Evolutionary conservation across 2,797 vertebrate species (phyloP).

Genomic region (Paguma larvata): DNA sequence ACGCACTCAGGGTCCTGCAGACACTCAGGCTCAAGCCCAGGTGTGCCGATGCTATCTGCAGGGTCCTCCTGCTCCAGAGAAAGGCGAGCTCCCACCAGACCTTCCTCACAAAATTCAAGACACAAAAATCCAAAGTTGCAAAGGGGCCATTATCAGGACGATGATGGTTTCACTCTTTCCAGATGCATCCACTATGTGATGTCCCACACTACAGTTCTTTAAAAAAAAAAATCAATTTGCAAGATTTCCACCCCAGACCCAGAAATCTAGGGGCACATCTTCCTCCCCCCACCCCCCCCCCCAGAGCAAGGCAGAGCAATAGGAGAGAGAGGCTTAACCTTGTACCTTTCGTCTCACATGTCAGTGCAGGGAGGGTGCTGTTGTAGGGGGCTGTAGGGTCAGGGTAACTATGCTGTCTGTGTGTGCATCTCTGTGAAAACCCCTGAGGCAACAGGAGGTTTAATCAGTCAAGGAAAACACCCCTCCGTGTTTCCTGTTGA

Average conservation of each 20-base stretch:
- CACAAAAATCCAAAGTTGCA: constrained; percentile 54
- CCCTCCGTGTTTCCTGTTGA: constrained; percentile 77
- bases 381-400: not conserved
- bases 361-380: not conserved
- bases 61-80: not conserved
- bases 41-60: not conserved
- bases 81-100: not conserved
- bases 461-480: constrained; percentile 68
- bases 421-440: not conserved
- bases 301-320: not conserved
- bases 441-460: constrained; percentile 18
- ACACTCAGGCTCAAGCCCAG: not conserved
- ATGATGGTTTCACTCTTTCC: not conserved
- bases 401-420: not conserved
- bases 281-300: not conserved
- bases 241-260: not conserved
- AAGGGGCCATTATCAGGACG: not conserved
- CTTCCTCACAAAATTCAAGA: not conserved
- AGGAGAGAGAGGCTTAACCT: not conserved
- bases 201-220: not conserved
- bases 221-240: not conserved
- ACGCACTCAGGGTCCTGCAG: fast-evolving
- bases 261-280: not conserved
- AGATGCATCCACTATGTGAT: not conserved
- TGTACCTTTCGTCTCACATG: not conserved